phyloP scores from a whole-genome alignment of 2,888 invertebrate species.

The Acrobasis consociella region DNA sequence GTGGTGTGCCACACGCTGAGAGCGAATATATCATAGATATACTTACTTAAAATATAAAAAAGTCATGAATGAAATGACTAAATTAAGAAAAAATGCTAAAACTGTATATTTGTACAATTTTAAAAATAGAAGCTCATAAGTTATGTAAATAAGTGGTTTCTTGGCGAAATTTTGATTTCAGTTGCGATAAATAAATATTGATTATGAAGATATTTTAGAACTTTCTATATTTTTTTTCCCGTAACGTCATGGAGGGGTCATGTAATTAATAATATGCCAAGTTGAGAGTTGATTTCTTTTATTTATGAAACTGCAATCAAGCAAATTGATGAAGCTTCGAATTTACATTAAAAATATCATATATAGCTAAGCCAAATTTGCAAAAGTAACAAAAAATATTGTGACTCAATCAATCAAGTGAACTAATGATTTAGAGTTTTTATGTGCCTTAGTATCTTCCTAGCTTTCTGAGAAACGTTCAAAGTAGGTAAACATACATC shows the following conservation, averaged over 20 bases:
- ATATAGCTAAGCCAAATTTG: conserved; percentile 3
- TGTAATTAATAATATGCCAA: neutral
- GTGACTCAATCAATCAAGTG: conserved; percentile 4
- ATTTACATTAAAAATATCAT: conserved; percentile 6
- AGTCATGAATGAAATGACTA: no score
- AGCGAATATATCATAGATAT: neutral
- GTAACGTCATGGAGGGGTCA: conserved; percentile 4
- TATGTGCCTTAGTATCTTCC: neutral
- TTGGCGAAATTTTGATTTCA: neutral
- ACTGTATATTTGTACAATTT: no score
- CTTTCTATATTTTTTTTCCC: conserved; percentile 1
- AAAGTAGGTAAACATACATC: neutral
- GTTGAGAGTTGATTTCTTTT: neutral
- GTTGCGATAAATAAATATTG: neutral
- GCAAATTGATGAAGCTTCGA: conserved; percentile 9
- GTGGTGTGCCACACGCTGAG: neutral
- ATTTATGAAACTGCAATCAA: neutral
- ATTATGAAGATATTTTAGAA: neutral
- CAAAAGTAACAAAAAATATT: conserved; percentile 6
- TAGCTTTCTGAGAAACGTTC: neutral
- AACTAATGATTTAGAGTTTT: conserved; percentile 1
- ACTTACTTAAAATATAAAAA: neutral
- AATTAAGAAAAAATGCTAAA: neutral
- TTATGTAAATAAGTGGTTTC: neutral
- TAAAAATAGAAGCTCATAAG: no score